Evolutionary conservation across 2,797 vertebrate genomes (phyloP), one percentile per base, ranked within the genome.

Genomic region (Apogon talboti): DNA sequence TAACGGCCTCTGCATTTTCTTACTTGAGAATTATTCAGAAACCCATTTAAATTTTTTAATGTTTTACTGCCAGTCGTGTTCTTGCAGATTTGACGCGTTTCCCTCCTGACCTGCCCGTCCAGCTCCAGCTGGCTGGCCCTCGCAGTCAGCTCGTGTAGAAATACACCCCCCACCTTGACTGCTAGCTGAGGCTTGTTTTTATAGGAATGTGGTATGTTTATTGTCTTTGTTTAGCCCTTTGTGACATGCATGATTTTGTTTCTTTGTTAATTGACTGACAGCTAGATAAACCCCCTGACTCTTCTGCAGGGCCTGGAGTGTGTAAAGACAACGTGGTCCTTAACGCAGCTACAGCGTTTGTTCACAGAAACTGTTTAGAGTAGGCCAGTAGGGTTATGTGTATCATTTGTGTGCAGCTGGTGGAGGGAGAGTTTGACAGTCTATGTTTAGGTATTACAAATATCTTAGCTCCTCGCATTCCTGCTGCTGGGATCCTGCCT

Each of bases 381-480:
- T 72, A 64, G 71, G 47, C 73, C 58, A 66, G 30, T 67, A 53
- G 71, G 78, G 44, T 70, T 82, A 46, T 83, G 85, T 84, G 78
- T 86, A 81, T 90, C 79, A 70, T 81, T 88, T 77, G 68, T 53
- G 71, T 87, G 89, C 91, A 91, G 90, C 91, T 91, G 88, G 69
- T 70, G 68, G 53, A 52, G 55, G 58, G 50, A 73, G 75, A 61
- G 80, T 91, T 91, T 90, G 87, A 90, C 84, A 88, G 86, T 79
- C 89, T 86, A 83, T 87, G 89, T 91, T 93, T 89, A 87, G 86
- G 77, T 90, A 91, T 92, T 92, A 81, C 87, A 94, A 90, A 93
- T 91, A 92, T 93, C 81, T 87, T 66, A 78, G 81, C 83, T 78
- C 37, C 76, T 89, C 54, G 16, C 89, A 92, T 92, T 93, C 89